These are phyloP conservation scores for Ramphastos sulfuratus DNA, from an alignment of 2,113 vertebrate genomes.

Conservation along the genomic window DNA sequence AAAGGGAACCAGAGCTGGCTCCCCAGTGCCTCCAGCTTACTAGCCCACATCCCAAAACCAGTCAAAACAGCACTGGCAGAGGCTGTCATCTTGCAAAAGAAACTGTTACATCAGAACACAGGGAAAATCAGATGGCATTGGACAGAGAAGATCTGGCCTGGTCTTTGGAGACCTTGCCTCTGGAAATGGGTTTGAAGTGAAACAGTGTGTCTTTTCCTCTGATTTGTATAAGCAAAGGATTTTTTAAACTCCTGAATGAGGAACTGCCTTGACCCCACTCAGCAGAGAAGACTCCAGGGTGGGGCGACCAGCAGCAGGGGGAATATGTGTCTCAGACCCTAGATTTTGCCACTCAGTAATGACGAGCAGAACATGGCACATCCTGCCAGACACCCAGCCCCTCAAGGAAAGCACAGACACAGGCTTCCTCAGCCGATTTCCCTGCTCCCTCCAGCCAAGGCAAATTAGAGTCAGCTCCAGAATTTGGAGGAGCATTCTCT, in stretches of 20 bases:
- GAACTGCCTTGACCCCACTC: not conserved
- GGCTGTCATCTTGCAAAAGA: not conserved
- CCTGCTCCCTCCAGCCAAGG: not conserved
- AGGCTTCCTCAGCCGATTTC: not conserved
- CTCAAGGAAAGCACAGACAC: not conserved
- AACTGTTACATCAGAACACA: not conserved
- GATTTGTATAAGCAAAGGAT: not conserved
- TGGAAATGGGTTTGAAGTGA: slow-evolving; percentile 11
- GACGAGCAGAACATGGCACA: rapidly evolving
- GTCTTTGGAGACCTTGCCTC: not conserved
- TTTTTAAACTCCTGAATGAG: not conserved
- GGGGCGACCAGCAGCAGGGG: rapidly evolving
- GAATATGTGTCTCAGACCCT: not conserved
- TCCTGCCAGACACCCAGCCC: not conserved
- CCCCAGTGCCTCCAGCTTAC: not conserved
- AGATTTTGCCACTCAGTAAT: not conserved
- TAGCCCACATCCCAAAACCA: not conserved
- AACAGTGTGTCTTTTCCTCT: not conserved
- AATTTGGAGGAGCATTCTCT: not conserved
- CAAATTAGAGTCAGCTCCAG: not conserved
- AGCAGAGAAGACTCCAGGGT: not conserved
- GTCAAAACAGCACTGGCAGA: rapidly evolving
- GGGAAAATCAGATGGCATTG: not conserved
- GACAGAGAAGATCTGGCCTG: not conserved
- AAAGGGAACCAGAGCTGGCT: not conserved